These are phyloP conservation scores for Latrodectus elegans DNA, from an alignment of 2,888 invertebrate species.

Conservation along the genomic window DNA sequence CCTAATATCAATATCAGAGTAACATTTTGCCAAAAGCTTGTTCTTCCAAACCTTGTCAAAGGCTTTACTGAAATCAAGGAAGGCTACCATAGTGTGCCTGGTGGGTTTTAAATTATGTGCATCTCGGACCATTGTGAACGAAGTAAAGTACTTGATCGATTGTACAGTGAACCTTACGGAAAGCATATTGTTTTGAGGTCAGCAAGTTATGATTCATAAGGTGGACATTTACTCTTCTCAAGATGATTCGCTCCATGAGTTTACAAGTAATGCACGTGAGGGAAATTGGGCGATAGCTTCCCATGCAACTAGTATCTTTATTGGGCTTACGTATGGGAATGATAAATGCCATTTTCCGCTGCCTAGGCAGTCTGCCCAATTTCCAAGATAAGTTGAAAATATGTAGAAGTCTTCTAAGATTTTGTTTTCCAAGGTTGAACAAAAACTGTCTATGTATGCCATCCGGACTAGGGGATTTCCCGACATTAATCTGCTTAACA, in stretches of 20 bases:
- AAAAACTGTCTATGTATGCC: not conserved
- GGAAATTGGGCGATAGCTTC: conserved; percentile 6
- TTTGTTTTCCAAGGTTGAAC: too few species aligned
- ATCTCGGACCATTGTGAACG: not conserved
- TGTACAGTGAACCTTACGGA: not conserved
- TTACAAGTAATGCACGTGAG: too few species aligned
- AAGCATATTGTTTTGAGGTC: too few species aligned
- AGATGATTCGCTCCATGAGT: not conserved
- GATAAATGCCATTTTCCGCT: conserved; percentile 1
- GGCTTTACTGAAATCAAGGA: not conserved
- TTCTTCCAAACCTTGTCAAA: too few species aligned
- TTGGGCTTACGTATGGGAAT: not conserved
- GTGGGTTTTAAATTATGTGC: not conserved
- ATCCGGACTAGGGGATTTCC: not conserved
- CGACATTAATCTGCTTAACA: not conserved
- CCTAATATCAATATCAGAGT: too few species aligned
- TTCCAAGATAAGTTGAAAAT: too few species aligned
- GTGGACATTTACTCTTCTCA: not conserved
- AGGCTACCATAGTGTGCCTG: not conserved
- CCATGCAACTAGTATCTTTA: not conserved
- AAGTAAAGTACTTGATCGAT: not conserved
- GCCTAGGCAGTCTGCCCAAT: too few species aligned
- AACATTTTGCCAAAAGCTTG: too few species aligned
- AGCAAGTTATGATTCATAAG: not conserved
- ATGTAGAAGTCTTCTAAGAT: too few species aligned